These are phyloP conservation scores for Xanthia togata DNA, from an alignment of 2,888 invertebrate genomes.

Conservation along the genomic window DNA sequence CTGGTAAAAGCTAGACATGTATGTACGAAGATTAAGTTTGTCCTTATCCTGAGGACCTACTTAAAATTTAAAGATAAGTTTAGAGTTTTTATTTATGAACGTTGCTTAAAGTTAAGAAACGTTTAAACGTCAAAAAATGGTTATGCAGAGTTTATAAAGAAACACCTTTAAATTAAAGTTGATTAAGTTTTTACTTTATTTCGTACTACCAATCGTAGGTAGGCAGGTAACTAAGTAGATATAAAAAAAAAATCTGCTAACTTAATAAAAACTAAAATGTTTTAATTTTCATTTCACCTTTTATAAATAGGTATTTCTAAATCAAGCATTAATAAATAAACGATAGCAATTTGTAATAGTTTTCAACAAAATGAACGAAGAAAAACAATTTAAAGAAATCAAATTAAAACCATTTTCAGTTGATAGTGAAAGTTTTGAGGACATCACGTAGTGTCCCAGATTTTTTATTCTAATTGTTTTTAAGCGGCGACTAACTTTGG, in stretches of 20 bases:
- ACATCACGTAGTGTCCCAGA: conserved; percentile 53
- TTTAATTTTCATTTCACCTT: background rate
- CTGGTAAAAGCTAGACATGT: background rate
- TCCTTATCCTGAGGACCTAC: background rate
- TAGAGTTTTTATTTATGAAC: background rate
- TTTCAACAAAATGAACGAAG: conserved; percentile 1
- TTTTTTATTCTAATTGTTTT: conserved; percentile 41
- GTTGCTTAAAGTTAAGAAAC: background rate
- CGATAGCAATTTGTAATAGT: background rate
- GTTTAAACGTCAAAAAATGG: background rate
- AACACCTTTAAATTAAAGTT: background rate
- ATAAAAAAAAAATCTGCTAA: background rate
- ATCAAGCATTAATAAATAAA: conserved; percentile 4
- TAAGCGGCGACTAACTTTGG: conserved; percentile 13
- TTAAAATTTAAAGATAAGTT: background rate
- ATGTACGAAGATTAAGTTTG: background rate
- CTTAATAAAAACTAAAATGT: background rate
- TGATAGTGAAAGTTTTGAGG: conserved; percentile 50
- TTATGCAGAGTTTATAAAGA: background rate
- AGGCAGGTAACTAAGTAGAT: background rate
- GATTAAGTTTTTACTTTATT: conserved; percentile 2
- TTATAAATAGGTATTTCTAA: background rate
- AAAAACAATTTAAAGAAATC: conserved; percentile 40
- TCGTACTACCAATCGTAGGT: background rate
- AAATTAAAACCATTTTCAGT: conserved; percentile 41